Base-by-base conservation (phyloP, 2,113 vertebrate genomes). In the Muscicapa adusta region DNA sequence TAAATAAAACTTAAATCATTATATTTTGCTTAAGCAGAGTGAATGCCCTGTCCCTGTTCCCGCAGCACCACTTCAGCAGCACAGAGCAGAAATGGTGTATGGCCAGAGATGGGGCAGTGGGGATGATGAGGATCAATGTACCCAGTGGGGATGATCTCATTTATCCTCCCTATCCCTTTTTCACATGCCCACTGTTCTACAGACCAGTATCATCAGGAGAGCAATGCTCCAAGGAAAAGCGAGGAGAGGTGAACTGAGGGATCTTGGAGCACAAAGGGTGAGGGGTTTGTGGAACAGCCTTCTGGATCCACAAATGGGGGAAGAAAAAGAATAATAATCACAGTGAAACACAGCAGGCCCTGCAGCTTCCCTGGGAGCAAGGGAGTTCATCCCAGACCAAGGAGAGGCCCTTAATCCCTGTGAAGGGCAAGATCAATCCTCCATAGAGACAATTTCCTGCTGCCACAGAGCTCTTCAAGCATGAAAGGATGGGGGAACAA, bases 1-100 rank as follows among this genome's bases (percentile, higher is more conserved):
- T 96, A 96, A 97, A 97, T 97, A 88, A 95, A 95, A 96, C 83
- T 88, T 94, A 93, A 95, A 92, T 96, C 86, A 96, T 95, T 75
- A 74, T 54, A 85, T 77, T 94, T 96, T 70, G 62, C 84, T 93
- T 84, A 77, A 94, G 83, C 71, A 48, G 36, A 1, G 34, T 54
- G 79, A 86, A 80, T 66, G 80, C n/a, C 80, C 89, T 43, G 51
- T 87, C 87, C 87, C 81, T 23, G 33, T 10, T 68, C 72, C 85
- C 0, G 0, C 60, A 74, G 93, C 83, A 74, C 14, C 34, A 3
- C 42, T 70, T 48, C n/a, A 29, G 79, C 36, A 70, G 58, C 80
- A 42, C 18, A 3, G 0, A 3, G 67, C 17, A 58, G 56, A 45
- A 74, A 29, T 3, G 9, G n/a, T 45, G 25, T 1, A 2, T 29